Evolutionary conservation across 2,113 vertebrate genomes (phyloP), one percentile per base, ranked within the genome.

Genomic region (Anhinga anhinga): DNA sequence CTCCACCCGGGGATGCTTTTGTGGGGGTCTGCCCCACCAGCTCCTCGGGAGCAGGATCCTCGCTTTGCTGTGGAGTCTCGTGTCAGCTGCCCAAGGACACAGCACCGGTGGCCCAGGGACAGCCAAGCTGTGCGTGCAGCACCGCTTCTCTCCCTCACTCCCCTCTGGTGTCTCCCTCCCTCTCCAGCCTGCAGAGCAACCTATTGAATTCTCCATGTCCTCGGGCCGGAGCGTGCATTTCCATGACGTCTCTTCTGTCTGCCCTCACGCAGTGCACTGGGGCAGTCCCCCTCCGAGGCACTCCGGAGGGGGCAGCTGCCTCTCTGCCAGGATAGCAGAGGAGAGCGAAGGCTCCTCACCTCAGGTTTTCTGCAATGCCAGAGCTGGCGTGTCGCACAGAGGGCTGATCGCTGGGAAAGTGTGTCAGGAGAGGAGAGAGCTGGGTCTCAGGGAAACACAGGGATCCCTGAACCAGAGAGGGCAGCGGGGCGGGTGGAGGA

Each of bases 151-250:
- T 89, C 93, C 73, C 96, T 97, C 50, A 65, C 95, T 73, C 73
- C 85, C 79, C 95, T 96, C 70, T 95, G 66, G 55, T 87, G 93
- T 94, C 94, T 98, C 83, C 96, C 97, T 97, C 95, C 94, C 98
- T 98, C 92, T 93, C 91, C 95, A 96, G 97, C 93, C 95, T 95
- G 96, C 95, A 97, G 94, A 98, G 95, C 95, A 97, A 96, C 94
- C 98, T 97, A 98, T 98, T 98, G 98, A 98, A 97, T 97, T 97
- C 96, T 98, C 97, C 93, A 96, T 97, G 95, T 97, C 98, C 98
- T 93, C 70, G 0, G 96, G 97, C 96, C 90, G 72, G 61, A 97
- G 85, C 69, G 36, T 97, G 97, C 97, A 95, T 97, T 98, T 98
- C 98, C 98, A 98, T 98, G 98, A 99, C 94, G 97, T 95, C 94